Evolutionary conservation across 2,113 vertebrate genomes (phyloP).

Genomic region (Limnothrissa miodon): DNA sequence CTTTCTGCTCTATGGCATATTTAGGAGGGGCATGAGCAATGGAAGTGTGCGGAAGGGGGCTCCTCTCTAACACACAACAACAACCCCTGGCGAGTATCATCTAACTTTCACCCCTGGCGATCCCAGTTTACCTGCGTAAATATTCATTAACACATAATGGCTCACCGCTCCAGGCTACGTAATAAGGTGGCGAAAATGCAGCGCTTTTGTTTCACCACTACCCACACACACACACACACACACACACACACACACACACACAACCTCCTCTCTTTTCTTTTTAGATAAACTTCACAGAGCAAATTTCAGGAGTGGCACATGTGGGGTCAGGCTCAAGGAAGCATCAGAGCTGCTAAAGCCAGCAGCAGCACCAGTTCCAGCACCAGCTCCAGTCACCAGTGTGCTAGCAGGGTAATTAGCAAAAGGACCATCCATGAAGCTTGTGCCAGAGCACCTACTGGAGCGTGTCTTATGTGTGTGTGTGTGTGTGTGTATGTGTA

Average conservation of each 20-base stretch:
- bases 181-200: slow-evolving; percentile 64
- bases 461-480: slow-evolving; percentile 61
- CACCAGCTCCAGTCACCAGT: slow-evolving; percentile 42
- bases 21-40: slow-evolving; percentile 8
- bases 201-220: slow-evolving; percentile 47
- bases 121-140: slow-evolving; percentile 74
- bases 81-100: slow-evolving; percentile 66
- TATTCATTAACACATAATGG: slow-evolving; percentile 79
- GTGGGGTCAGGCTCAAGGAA: slow-evolving; percentile 55
- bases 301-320: slow-evolving; percentile 51
- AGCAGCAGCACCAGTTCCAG: slow-evolving; percentile 38
- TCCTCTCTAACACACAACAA: slow-evolving; percentile 48
- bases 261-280: slow-evolving; percentile 50
- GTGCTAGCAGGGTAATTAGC: slow-evolving; percentile 66
- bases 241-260: no score
- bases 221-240: background rate
- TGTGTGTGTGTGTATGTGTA: background rate
- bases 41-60: slow-evolving; percentile 48
- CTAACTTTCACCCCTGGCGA: slow-evolving; percentile 67
- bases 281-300: slow-evolving; percentile 70
- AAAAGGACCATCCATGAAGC: slow-evolving; percentile 58
- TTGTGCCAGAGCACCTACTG: slow-evolving; percentile 73
- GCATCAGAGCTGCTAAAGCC: slow-evolving; percentile 56
- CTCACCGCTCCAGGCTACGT: slow-evolving; percentile 72
- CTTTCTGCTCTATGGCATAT: slow-evolving; percentile 35